Base-by-base conservation (phyloP, 2,888 invertebrate species). In the Poecilus cupreus region DNA sequence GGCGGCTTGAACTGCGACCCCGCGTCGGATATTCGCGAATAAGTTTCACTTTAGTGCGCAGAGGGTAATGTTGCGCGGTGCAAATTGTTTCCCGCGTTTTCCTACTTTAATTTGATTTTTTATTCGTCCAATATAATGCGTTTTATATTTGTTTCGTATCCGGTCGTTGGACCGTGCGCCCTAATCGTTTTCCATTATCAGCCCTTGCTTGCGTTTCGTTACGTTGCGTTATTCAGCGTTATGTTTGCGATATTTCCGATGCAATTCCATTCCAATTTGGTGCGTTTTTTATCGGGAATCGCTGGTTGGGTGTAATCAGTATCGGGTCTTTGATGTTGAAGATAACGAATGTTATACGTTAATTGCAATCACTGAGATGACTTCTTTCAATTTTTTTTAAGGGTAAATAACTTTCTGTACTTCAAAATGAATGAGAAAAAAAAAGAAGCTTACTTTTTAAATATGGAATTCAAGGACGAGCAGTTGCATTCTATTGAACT, bases 181-280 rank as follows among this genome's bases (percentile, higher is more conserved):
- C 74, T 74, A 74, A 74, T 74, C 74, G 74, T 43, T 74, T 74
- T 74, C 74, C 74, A 74, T 74, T 74, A 46, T 74, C 74, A 70
- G 18, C 46, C 39, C n/a, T 18, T 54, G 18, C 10, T 6, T 43
- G 43, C n/a, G 43, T 43, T 13, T 43, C 11, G 18, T 18, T 43
- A n/a, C n/a, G 43, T 43, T 13, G 10, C 11, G 18, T 18, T 49
- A 49, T 49, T 16, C 49, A 2, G 20, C 18, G 22, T 54, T 54
- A 54, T 54, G 18, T 11, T 18, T 16, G 54, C 54, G 54, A 54
- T 54, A 18, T 18, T 54, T 54, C 18, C 54, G 13, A 60, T 60
- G 74, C 74, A 74, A 74, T 46, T 74, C 74, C n/a, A 16, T 18
- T 74, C 24, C n/a, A 43, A 74, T 74, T 46, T 43, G 49, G 16